Conservation (phyloP, 1,140 invertebrate species). For the Chironomus tepperi region DNA sequence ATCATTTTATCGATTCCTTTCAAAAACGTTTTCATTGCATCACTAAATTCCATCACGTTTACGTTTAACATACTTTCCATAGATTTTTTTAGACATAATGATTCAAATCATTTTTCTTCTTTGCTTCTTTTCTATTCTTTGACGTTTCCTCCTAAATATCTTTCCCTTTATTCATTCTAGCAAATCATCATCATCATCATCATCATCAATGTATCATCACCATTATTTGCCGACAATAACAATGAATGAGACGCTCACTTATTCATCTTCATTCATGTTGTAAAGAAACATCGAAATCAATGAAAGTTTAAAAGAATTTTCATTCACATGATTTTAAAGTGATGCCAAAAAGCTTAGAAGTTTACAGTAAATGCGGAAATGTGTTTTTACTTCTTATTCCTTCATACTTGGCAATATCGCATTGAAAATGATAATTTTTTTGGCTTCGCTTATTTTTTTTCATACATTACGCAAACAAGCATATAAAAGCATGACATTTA, state of each 20-base stretch:
- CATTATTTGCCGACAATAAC: not conserved
- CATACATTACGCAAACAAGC: not conserved
- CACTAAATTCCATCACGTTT: too few relatives aligned
- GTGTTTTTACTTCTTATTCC: too few relatives aligned
- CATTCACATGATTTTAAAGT: not conserved
- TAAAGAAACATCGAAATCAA: not conserved
- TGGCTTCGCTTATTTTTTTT: not conserved
- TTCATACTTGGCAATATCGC: not conserved
- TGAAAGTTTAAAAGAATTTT: not conserved
- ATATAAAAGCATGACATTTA: not conserved
- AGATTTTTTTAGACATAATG: too few relatives aligned
- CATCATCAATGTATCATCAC: too few relatives aligned
- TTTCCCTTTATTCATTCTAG: too few relatives aligned
- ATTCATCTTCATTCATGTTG: not conserved
- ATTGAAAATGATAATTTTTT: not conserved
- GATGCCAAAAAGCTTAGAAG: not conserved
- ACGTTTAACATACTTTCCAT: too few relatives aligned
- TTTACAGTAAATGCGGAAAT: not conserved
- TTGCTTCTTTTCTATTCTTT: too few relatives aligned
- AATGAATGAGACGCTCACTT: not conserved
- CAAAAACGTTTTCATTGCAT: too few relatives aligned
- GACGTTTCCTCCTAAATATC: too few relatives aligned
- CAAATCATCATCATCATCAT: too few relatives aligned
- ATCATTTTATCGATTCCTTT: too few relatives aligned
- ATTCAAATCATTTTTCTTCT: too few relatives aligned